Evolutionary conservation across 1,140 invertebrate species (phyloP).

Genomic region (Nasonia giraulti): DNA sequence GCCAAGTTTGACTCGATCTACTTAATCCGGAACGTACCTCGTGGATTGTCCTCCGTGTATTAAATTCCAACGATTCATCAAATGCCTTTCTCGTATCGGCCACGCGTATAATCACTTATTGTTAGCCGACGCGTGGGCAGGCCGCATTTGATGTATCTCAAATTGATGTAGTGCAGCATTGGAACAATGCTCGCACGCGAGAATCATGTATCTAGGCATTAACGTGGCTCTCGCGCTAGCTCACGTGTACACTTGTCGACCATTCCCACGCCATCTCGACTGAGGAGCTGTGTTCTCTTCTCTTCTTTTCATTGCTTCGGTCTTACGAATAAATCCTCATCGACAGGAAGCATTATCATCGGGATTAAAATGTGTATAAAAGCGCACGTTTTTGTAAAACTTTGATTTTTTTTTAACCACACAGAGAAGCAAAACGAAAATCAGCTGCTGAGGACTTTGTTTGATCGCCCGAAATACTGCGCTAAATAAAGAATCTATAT

Average conservation of each 20-base stretch:
- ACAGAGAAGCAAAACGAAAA: no score
- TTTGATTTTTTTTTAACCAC: no score
- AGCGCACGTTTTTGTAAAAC: no score
- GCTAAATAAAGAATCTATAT: conserved; percentile 9
- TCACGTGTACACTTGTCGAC: conserved; percentile 41
- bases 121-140: conserved; percentile 45
- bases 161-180: conserved; percentile 69
- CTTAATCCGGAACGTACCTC: background rate
- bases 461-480: no score
- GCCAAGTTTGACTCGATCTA: background rate
- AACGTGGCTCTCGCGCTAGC: background rate
- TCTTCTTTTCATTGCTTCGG: background rate
- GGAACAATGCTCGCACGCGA: conserved; percentile 62
- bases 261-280: conserved; percentile 44
- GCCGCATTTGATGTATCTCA: conserved; percentile 40
- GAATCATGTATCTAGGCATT: conserved; percentile 49
- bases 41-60: background rate
- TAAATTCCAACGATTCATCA: background rate
- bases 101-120: no score
- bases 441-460: no score
- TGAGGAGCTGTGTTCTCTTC: background rate
- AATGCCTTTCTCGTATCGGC: no score
- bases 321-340: conserved; percentile 25
- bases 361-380: no score
- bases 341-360: background rate